Conservation (phyloP, 2,888 invertebrate genomes). For the Lithosia quadra region DNA sequence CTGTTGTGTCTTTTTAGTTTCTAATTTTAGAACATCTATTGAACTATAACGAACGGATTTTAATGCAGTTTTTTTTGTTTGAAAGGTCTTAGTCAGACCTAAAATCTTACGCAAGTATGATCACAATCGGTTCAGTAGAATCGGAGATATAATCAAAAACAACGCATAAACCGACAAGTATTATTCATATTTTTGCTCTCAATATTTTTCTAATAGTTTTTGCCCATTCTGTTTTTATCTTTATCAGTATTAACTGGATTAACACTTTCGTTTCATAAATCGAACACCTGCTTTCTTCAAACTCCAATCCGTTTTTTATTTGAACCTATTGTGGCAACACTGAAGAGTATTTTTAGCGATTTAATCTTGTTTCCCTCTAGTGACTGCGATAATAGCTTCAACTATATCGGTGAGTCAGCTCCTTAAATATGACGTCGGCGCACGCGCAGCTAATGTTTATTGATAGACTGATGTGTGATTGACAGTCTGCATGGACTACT, state of each 20-base stretch:
- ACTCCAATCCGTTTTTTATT: conserved; percentile 12
- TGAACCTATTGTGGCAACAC: conserved; percentile 13
- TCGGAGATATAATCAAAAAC: too few relatives aligned
- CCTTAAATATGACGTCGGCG: conserved; percentile 12
- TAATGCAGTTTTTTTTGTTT: fast-evolving
- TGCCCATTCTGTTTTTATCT: not conserved
- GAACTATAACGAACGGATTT: not conserved
- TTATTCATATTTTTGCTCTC: conserved; percentile 6
- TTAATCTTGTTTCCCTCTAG: conserved; percentile 14
- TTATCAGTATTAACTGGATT: not conserved
- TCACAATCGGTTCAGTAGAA: too few relatives aligned
- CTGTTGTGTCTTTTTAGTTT: not conserved
- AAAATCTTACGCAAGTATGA: too few relatives aligned
- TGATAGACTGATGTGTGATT: conserved; percentile 28
- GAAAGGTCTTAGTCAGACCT: too few relatives aligned
- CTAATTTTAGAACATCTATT: not conserved
- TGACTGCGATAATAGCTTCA: conserved; percentile 3
- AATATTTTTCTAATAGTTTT: not conserved
- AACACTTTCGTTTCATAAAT: conserved; percentile 10
- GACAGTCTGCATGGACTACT: conserved; percentile 26
- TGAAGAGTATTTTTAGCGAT: conserved; percentile 19
- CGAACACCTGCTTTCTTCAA: conserved; percentile 14
- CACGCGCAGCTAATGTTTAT: conserved; percentile 23
- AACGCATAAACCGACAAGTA: too few relatives aligned
- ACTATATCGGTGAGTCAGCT: conserved; percentile 14